A percentile compares a stretch with the other conserved stretches of the same genome.
Conservation (phyloP, 2,113 vertebrate species). For the Sus scrofa region DNA sequence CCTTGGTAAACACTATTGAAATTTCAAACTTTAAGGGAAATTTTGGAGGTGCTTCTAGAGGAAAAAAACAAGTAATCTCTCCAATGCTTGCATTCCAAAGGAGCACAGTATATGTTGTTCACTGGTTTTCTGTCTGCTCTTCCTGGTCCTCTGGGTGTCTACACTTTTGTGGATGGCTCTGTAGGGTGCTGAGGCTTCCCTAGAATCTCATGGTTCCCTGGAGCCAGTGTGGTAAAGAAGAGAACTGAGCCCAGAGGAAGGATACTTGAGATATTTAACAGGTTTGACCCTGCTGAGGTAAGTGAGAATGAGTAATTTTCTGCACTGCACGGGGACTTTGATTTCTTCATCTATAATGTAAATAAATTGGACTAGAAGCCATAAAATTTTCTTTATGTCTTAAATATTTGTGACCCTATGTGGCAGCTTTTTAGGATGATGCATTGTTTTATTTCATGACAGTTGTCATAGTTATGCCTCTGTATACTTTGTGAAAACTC, state of each 20-base stretch:
- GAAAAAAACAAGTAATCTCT: not conserved
- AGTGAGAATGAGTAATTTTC: not conserved
- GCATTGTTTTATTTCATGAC: not conserved
- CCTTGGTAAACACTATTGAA: not conserved
- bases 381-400: not conserved
- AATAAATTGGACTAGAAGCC: not conserved
- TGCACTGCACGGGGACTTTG: not conserved
- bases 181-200: not conserved
- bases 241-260: not conserved
- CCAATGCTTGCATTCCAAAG: not conserved
- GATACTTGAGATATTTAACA: not conserved
- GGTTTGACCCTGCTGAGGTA: not conserved
- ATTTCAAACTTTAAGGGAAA: not conserved
- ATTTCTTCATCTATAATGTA: not conserved
- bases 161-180: not conserved
- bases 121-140: rapidly evolving
- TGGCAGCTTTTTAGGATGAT: not conserved
- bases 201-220: not conserved
- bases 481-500: not conserved
- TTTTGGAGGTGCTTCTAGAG: not conserved
- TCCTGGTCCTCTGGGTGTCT: not conserved
- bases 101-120: not conserved
- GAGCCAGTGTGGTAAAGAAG: not conserved
- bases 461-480: not conserved
- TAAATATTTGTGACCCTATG: not conserved